A percentile compares a stretch with the other conserved stretches of the same genome.
These are phyloP conservation scores for Lamellibrachia satsuma DNA, from an alignment of 2,888 invertebrate genomes.

Conservation along the genomic window DNA sequence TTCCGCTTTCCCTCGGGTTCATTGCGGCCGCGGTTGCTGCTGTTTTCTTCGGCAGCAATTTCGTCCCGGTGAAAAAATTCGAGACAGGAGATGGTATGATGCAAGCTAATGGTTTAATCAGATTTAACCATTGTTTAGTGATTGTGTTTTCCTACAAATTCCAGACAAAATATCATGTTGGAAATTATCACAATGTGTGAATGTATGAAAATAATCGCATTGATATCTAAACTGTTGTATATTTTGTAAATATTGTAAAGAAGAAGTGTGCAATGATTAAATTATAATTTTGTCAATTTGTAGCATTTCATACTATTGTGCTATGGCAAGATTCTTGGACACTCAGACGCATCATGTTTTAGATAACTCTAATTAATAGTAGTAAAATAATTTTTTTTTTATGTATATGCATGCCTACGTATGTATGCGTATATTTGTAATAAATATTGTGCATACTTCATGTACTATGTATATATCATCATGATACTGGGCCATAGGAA, in stretches of 20 bases:
- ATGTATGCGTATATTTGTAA: too few relatives aligned
- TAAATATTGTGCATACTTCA: not conserved
- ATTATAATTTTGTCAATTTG: not conserved
- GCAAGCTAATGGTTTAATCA: not conserved
- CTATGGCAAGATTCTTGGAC: too few relatives aligned
- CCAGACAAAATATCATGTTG: not conserved
- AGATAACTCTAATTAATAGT: too few relatives aligned
- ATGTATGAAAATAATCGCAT: not conserved
- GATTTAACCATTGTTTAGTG: not conserved
- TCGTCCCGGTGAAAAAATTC: conserved; percentile 66
- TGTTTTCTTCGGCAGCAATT: conserved; percentile 67
- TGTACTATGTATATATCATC: not conserved
- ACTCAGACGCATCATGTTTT: too few relatives aligned
- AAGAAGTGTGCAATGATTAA: not conserved
- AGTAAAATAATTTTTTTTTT: too few relatives aligned
- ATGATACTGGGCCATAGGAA: not conserved
- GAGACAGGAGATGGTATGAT: conserved; percentile 66
- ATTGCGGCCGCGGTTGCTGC: conserved; percentile 64
- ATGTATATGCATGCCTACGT: too few relatives aligned
- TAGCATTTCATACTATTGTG: not conserved
- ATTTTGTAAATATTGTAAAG: conserved; percentile 20
- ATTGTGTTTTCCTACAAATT: not conserved
- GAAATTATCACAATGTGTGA: not conserved
- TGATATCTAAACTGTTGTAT: conserved; percentile 14
- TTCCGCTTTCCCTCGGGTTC: conserved; percentile 59